Base-by-base conservation (phyloP, 2,888 invertebrate species). In the Tetragnatha montana region DNA sequence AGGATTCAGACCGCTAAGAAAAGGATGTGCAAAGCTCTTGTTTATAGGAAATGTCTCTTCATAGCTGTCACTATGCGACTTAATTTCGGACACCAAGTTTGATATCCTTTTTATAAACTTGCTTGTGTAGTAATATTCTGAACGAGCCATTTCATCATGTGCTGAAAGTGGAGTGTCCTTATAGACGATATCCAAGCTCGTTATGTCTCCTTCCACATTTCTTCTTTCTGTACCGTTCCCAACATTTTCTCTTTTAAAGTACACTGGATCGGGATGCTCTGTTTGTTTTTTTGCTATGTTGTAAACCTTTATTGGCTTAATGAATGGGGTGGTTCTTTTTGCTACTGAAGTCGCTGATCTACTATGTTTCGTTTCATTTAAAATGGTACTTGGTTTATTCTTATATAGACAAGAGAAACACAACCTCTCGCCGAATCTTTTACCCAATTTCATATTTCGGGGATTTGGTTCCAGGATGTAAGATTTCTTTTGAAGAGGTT, bases 91-190 rank as follows among this genome's bases (percentile, higher is more conserved):
- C 0, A 82, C 82, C 14, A 82, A 22, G 60, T 82, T 82, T 0
- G 82, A 82, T 51, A 82, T 82, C 35, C 82, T 73, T 19, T 74
- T 82, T 51, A 82, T 51, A 22, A 82, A 82, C 22, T 51, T 73
- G 74, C 74, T 82, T 1, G 82, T 60, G 60, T 60, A 60, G 60
- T 60, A 60, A 10, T 17, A 60, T 8, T 60, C 60, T 17, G 60
- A 17, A 60, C 17, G 12, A 10, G 60, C 12, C 17, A 12, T 60
- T 60, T 60, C 60, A 60, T 60, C 60, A 12, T 60, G 60, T 60
- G 4, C 17, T 17, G 10, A 17, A 6, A 60, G 60, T 60, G 12
- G 12, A 10, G 10, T 60, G 60, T 60, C 10, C 17, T 60, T 0
- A 17, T 60, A 17, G 12, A 4, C 60, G 12, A 60, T 10, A 60